Percentiles rank a stretch among this genome's conserved stretches.
Conservation (phyloP, 2,113 vertebrate species). For the Phrynosoma blainvillii region DNA sequence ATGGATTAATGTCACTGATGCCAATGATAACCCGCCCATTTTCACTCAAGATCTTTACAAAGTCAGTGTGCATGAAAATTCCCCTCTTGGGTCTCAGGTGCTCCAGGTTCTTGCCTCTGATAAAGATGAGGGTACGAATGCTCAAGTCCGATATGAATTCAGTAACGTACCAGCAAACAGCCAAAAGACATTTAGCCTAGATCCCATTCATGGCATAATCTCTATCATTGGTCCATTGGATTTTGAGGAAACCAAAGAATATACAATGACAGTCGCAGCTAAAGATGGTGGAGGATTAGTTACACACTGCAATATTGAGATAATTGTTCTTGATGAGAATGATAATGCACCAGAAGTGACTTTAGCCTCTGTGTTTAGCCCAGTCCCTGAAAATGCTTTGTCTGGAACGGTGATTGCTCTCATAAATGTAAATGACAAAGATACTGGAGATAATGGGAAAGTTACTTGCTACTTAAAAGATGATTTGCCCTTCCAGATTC, state of each 20-base stretch:
- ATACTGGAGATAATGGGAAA: neutral
- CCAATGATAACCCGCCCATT: neutral
- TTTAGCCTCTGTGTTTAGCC: neutral
- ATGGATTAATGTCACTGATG: neutral
- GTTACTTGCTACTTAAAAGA: neutral
- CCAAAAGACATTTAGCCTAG: neutral
- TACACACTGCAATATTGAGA: neutral
- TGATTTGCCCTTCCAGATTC: neutral
- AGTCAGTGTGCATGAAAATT: neutral
- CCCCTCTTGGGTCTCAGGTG: neutral
- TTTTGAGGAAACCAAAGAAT: neutral
- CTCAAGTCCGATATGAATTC: neutral
- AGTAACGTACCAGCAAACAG: neutral
- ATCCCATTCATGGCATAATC: neutral
- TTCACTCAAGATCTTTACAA: neutral
- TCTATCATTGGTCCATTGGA: neutral
- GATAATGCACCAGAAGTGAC: conserved; percentile 3
- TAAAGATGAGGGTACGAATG: conserved; percentile 4
- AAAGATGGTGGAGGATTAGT: conserved; percentile 1
- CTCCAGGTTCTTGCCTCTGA: neutral
- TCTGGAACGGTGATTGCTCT: conserved; percentile 1
- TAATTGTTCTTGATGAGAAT: neutral
- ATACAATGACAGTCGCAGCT: conserved; percentile 2
- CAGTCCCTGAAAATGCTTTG: neutral
- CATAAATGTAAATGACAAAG: neutral